Evolutionary conservation across 2,797 vertebrate genomes (phyloP).

Genomic region (Epinephelus malabaricus): DNA sequence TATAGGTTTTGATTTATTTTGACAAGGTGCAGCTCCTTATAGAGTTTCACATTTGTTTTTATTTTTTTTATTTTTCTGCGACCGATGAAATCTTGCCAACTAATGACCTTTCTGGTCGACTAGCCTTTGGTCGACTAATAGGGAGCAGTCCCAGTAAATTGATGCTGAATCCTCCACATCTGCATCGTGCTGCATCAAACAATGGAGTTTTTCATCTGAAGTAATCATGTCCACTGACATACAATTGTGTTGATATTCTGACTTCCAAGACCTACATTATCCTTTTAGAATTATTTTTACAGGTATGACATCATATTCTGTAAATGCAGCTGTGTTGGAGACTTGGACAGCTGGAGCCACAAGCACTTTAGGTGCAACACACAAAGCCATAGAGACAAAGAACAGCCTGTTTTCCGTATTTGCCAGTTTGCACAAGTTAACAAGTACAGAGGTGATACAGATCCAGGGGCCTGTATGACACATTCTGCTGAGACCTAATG

Average conservation of each 20-base stretch:
- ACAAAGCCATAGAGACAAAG: constrained; percentile 9
- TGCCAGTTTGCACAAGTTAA: constrained; percentile 17
- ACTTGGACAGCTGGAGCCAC: background rate
- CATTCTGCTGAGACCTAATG: constrained; percentile 31
- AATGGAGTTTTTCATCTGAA: too few relatives aligned
- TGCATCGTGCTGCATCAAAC: too few relatives aligned
- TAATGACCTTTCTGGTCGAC: too few relatives aligned
- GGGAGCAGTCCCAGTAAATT: too few relatives aligned
- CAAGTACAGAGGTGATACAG: constrained; percentile 17
- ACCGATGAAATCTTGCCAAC: too few relatives aligned
- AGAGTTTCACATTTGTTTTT: too few relatives aligned
- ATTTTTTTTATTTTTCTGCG: too few relatives aligned
- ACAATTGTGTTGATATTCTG: background rate
- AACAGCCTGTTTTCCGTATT: background rate
- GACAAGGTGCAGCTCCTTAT: too few relatives aligned
- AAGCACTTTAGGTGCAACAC: background rate
- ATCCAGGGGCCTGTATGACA: constrained; percentile 20
- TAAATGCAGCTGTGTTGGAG: background rate
- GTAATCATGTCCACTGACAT: background rate
- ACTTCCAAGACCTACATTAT: background rate
- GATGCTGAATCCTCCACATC: too few relatives aligned
- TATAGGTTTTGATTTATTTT: too few relatives aligned
- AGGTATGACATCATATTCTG: background rate
- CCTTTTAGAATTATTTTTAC: constrained; percentile 4
- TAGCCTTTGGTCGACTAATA: too few relatives aligned